Conservation (phyloP, 2,888 invertebrate genomes). For the Diloba caeruleocephala region DNA sequence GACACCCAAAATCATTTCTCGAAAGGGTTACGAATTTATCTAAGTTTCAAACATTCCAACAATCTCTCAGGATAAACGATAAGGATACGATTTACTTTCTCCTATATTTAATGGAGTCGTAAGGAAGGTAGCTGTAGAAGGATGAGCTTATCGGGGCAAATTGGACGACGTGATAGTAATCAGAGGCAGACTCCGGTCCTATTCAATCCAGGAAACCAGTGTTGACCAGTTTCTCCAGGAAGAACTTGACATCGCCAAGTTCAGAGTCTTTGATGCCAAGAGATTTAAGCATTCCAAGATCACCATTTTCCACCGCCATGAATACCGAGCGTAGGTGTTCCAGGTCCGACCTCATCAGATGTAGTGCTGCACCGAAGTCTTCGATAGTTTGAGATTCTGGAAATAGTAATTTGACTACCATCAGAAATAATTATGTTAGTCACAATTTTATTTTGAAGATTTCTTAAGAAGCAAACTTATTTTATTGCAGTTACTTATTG, state of each 20-base stretch:
- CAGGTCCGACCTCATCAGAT: constrained; percentile 95
- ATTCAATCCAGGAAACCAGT: constrained; percentile 98
- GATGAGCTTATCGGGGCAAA: constrained; percentile 92
- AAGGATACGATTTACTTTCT: constrained; percentile 69
- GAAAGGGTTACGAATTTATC: constrained; percentile 40
- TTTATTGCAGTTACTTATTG: neutral
- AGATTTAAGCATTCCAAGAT: constrained; percentile 97
- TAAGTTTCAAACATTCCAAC: constrained; percentile 67
- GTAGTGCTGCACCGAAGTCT: constrained; percentile 96
- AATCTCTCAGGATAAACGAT: constrained; percentile 61
- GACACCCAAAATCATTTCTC: constrained; percentile 56
- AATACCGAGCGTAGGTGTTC: constrained; percentile 98
- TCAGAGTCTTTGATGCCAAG: constrained; percentile 98
- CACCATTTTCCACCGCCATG: constrained; percentile 98
- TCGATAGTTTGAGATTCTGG: constrained; percentile 98
- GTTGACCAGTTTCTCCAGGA: constrained; percentile 98
- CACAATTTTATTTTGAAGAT: too few relatives aligned
- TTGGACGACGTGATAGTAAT: constrained; percentile 91
- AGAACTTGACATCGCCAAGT: constrained; percentile 98
- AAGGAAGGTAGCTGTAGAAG: constrained; percentile 92
- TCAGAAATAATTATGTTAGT: too few relatives aligned
- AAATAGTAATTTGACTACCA: constrained; percentile 33
- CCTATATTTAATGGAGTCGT: constrained; percentile 86
- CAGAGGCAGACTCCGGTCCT: constrained; percentile 92
- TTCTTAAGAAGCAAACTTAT: too few relatives aligned